phyloP scores from a whole-genome alignment of 2,888 invertebrate genomes.

The Synanthedon formicaeformis region DNA sequence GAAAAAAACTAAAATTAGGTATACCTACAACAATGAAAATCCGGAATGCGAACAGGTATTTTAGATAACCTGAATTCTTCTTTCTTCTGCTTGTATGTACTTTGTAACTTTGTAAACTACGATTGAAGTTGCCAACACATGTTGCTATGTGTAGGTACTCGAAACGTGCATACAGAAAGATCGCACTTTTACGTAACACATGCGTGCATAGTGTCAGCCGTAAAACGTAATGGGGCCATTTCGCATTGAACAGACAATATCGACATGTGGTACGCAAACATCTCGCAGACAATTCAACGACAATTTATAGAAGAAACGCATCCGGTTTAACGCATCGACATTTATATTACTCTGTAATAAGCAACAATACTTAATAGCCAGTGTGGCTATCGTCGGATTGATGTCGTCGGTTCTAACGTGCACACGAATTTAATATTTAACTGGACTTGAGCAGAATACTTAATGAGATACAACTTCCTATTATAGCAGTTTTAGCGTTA shows the following conservation, averaged over 20 bases:
- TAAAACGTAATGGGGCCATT: neutral
- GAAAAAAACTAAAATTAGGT: too few species aligned
- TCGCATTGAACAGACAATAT: neutral
- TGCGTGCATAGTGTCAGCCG: neutral
- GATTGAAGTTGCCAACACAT: neutral
- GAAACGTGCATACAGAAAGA: neutral
- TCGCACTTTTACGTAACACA: neutral
- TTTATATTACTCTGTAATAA: constrained; percentile 1
- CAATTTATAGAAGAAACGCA: too few species aligned
- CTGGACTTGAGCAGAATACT: constrained; percentile 8
- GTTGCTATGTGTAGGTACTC: neutral
- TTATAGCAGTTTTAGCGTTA: constrained; percentile 1
- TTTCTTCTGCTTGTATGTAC: too few species aligned
- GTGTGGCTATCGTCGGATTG: neutral
- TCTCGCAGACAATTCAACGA: neutral
- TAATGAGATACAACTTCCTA: constrained; percentile 7
- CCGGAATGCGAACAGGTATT: too few species aligned
- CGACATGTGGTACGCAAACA: neutral
- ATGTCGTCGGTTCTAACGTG: too few species aligned
- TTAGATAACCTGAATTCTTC: too few species aligned
- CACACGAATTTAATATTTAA: constrained; percentile 3
- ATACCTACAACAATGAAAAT: too few species aligned
- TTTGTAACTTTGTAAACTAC: too few species aligned
- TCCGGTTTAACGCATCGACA: constrained; percentile 4
- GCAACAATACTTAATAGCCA: neutral